Evolutionary conservation across 2,113 vertebrate species (phyloP), one percentile per base, ranked within the genome.

Genomic region (Rutilus rutilus): DNA sequence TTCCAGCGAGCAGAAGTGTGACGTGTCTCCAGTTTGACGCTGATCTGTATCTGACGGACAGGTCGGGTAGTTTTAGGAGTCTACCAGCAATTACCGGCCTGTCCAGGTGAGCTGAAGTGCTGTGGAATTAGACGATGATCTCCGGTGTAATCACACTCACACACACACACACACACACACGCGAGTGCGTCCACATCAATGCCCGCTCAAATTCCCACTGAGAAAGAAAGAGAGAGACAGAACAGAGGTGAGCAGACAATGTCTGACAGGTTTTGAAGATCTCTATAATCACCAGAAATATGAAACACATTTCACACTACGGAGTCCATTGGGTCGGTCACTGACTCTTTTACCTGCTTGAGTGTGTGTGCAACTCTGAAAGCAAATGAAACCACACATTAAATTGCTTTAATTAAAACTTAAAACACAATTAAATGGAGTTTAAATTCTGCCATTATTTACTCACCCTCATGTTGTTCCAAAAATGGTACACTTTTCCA

Each of bases 71-170:
- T 80, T 80, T 80, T 52, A 73, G 36, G 23, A 62, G 82, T 87
- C 64, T 79, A 87, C 65, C 62, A 78, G 75, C 71, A 84, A 87
- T 87, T 87, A 87, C 82, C 74, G 14, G 74, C 74, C 57, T 79
- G 86, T 87, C 82, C 86, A n/a, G 74, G 25, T 82, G 74, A 83
- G 81, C 74, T 30, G 74, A 60, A 78, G 73, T 69, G 33, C 73
- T 69, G 60, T 23, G 62, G 80, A 83, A 78, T 83, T 75, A 83
- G 74, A 33, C 21, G 7, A 45, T 80, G 74, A 78, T 83, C 81
- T 87, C 50, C 47, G 65, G 73, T 83, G 73, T 75, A 83, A 83
- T 83, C 85, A 86, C 52, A 42, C 39, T 1, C 39, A 8, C 84
- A 73, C 52, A 60, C 36, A 2, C 39, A 8, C 39, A 42, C 84